Base-by-base conservation (phyloP, 2,888 invertebrate species). In the Acronicta alni region DNA sequence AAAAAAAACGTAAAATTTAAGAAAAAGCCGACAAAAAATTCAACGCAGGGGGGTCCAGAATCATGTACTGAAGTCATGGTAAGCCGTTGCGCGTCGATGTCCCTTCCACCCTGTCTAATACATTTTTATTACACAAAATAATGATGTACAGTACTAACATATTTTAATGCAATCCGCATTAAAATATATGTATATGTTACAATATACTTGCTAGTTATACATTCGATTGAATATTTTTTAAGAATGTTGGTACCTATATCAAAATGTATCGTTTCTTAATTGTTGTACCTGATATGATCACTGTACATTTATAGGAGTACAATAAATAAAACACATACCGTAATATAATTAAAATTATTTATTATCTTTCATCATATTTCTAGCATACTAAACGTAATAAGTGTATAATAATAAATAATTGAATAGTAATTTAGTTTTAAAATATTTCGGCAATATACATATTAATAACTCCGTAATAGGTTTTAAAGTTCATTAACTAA, bases 331-430 rank as follows among this genome's bases (percentile, higher is more conserved):
- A 93, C 92, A 83, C 89, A 65, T 67, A 81, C 86, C 83, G 48
- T 93, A 93, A 93, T 94, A 94, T 94, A 94, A 94, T 94, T 94
- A 94, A 94, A 94, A 94, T 94, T 94, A 94, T 94, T 94, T 94
- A 94, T 94, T 94, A 94, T 95, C 94, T 88, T 94, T 93, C 94
- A 91, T 95, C 93, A 94, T 94, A 94, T 92, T 91, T 93, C 94
- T 94, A 94, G 94, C 94, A 94, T 94, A 94, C 94, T 95, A 94
- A 94, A 95, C 94, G 91, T 94, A 95, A 95, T 94, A 94, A 94
- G 92, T 95, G 94, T 94, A 94, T 94, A 94, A 94, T 92, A 91
- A 92, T 92, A 93, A 93, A 94, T 94, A 94, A 94, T 94, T 93
- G 93, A 93, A 93, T 94, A 93, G 88, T 93, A 91, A 92, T 93